Evolutionary conservation across 2,888 invertebrate genomes (phyloP).

Genomic region (Drosophila affinis): DNA sequence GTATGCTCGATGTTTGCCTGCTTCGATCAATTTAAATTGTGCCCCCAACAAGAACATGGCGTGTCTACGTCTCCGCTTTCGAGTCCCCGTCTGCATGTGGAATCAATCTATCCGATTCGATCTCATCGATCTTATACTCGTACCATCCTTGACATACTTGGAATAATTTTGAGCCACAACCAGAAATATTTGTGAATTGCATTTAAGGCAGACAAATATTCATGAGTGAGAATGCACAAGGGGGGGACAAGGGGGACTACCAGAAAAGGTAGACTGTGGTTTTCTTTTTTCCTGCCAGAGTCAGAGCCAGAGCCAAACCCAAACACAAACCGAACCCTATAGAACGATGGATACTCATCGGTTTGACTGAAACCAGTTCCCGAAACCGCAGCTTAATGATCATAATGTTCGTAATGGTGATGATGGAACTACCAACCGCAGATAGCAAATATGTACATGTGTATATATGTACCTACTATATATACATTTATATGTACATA

Average conservation of each 20-base stretch:
- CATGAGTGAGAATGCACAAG: slow-evolving; percentile 25
- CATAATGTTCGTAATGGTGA: background rate
- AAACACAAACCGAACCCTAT: background rate
- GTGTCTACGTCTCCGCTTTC: background rate
- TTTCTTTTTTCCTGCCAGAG: slow-evolving; percentile 7
- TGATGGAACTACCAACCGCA: background rate
- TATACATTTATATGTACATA: background rate
- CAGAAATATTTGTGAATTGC: slow-evolving; percentile 20
- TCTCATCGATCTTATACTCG: background rate
- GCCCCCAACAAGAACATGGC: slow-evolving; percentile 21
- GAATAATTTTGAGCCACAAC: slow-evolving; percentile 33
- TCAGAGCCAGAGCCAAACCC: background rate
- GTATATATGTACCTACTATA: no score
- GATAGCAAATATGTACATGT: background rate
- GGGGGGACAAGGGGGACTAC: slow-evolving; percentile 28
- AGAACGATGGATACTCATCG: slow-evolving; percentile 17
- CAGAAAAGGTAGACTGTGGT: slow-evolving; percentile 33
- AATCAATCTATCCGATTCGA: slow-evolving; percentile 14
- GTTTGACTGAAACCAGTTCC: slow-evolving; percentile 27
- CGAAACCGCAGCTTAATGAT: slow-evolving; percentile 27
- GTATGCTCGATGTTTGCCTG: slow-evolving; percentile 45
- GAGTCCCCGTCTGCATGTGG: slow-evolving; percentile 10
- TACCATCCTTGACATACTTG: slow-evolving; percentile 25
- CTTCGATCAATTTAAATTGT: slow-evolving; percentile 20
- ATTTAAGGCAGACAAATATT: slow-evolving; percentile 37